Percentiles rank a stretch among this genome's conserved stretches.
phyloP scores from a whole-genome alignment of 1,140 invertebrate genomes.

The Drosophila ogumai region DNA sequence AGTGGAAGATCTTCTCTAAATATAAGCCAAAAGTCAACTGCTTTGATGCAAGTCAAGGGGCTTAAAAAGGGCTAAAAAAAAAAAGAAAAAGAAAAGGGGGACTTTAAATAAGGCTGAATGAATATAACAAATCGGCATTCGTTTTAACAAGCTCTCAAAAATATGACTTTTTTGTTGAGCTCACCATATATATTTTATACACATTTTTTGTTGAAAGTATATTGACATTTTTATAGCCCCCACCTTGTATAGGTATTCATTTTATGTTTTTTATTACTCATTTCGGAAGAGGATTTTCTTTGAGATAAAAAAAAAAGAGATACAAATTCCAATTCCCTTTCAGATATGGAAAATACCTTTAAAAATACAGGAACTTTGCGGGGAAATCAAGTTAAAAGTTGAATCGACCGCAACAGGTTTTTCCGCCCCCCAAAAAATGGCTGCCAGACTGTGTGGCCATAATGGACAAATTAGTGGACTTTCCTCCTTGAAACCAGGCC shows the following conservation, averaged over 20 bases:
- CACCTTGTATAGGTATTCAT: background rate
- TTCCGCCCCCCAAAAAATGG: slow-evolving; percentile 12
- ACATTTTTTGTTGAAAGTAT: background rate
- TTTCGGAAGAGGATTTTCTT: background rate
- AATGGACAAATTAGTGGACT: slow-evolving; percentile 74
- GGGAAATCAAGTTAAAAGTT: slow-evolving; percentile 65
- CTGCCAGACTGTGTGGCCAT: slow-evolving; percentile 37
- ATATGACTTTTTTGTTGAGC: background rate
- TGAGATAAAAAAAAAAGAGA: background rate
- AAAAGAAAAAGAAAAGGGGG: background rate
- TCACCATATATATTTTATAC: slow-evolving; percentile 2
- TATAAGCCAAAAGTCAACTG: background rate
- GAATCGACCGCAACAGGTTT: slow-evolving; percentile 73
- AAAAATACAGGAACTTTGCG: background rate
- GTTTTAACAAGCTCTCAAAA: background rate
- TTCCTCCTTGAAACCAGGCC: slow-evolving; percentile 5
- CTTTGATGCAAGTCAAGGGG: background rate
- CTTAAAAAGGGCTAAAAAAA: background rate
- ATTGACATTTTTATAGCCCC: slow-evolving; percentile 4
- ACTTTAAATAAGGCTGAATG: background rate
- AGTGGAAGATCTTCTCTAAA: background rate
- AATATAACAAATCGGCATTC: background rate
- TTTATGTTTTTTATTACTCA: slow-evolving; percentile 14
- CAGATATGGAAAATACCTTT: slow-evolving; percentile 6
- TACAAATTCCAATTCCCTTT: background rate